These are phyloP conservation scores for Hyposoter didymator DNA, from an alignment of 2,888 invertebrate genomes.

Conservation along the genomic window DNA sequence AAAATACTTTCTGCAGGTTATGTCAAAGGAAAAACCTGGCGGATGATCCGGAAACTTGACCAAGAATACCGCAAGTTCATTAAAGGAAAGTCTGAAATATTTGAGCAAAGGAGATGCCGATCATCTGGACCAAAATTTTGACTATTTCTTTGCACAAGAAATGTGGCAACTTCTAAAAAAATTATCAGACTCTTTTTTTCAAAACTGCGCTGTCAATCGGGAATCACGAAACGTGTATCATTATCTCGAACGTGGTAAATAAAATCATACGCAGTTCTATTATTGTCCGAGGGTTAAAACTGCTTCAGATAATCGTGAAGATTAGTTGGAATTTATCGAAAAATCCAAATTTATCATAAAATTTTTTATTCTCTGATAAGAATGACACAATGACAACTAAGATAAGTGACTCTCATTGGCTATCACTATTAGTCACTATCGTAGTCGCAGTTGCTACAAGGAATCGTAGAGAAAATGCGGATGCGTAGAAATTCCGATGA, in stretches of 20 bases:
- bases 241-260: neutral
- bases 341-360: constrained; percentile 11
- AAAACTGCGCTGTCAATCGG: neutral
- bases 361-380: constrained; percentile 10
- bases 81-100: neutral
- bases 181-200: neutral
- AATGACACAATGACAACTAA: neutral
- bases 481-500: constrained; percentile 8
- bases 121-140: neutral
- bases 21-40: neutral
- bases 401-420: constrained; percentile 7
- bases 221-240: constrained; percentile 4
- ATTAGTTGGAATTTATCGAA: constrained; percentile 26
- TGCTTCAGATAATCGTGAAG: neutral
- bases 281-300: constrained; percentile 8
- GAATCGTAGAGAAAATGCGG: constrained; percentile 35
- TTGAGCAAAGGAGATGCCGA: neutral
- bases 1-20: neutral
- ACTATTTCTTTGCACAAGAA: too few relatives aligned
- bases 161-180: too few relatives aligned
- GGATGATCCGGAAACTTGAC: neutral
- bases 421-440: neutral
- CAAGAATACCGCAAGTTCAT: neutral
- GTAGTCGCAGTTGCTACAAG: neutral
- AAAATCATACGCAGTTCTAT: neutral